Conservation (phyloP, 2,888 invertebrate genomes). For the Erebia palarica region DNA sequence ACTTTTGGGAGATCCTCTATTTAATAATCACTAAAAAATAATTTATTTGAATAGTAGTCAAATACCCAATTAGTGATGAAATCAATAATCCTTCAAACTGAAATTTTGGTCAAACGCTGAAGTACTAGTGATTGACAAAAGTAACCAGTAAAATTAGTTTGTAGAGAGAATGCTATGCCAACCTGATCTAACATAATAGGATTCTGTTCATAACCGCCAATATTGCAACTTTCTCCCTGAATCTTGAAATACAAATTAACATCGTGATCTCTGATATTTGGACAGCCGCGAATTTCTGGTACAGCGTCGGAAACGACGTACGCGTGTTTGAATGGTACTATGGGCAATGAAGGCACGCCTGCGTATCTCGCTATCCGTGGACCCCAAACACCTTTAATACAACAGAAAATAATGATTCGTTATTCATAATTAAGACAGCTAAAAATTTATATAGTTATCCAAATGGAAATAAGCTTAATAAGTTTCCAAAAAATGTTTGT, state of each 20-base stretch:
- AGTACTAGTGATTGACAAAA: no score
- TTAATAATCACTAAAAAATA: no score
- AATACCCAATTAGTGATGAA: no score
- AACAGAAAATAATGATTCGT: no score
- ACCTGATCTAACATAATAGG: slow-evolving; percentile 91
- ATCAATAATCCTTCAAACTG: no score
- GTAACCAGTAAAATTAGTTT: not conserved
- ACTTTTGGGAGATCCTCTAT: no score
- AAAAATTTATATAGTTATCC: no score
- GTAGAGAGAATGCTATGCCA: slow-evolving; percentile 32
- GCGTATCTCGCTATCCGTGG: slow-evolving; percentile 87
- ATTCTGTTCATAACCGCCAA: slow-evolving; percentile 95
- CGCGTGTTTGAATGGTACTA: slow-evolving; percentile 93
- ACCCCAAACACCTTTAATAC: slow-evolving; percentile 87
- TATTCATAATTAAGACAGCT: no score
- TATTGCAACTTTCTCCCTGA: slow-evolving; percentile 90
- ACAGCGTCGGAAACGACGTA: slow-evolving; percentile 92
- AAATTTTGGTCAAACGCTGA: no score
- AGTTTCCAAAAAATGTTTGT: no score
- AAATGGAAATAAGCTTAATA: no score
- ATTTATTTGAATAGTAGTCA: no score
- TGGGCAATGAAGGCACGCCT: slow-evolving; percentile 86
- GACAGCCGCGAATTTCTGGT: slow-evolving; percentile 87
- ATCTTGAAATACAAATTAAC: slow-evolving; percentile 90
- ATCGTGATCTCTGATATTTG: slow-evolving; percentile 94